Evolutionary conservation across 2,113 vertebrate genomes (phyloP), one percentile per base, ranked within the genome.

Genomic region (Shinisaurus crocodilurus): DNA sequence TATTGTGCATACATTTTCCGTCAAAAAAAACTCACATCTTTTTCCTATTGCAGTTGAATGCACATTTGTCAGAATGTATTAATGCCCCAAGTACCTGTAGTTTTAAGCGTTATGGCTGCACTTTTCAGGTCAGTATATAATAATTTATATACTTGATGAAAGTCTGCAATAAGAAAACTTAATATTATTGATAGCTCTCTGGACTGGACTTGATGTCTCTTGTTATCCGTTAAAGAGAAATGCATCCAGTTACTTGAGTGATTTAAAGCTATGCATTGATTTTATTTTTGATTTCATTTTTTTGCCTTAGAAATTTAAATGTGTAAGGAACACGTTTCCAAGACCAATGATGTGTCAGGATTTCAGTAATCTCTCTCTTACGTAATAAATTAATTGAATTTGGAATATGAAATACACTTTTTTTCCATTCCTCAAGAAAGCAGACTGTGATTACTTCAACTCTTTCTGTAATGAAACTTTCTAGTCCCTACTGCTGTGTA

Each of bases 51-150:
- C 97, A 98, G 98, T 97, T 98, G 97, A 98, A 97, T 98, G 97
- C 97, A 96, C 98, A 98, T 97, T 97, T 98, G 97, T 98, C 97
- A 85, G 98, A 99, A 96, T 99, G 99, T 98, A 98, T 99, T 96
- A 99, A 99, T 98, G 99, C 99, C 96, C 98, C 99, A 97, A 98
- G 98, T 96, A 98, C 97, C 97, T 99, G 99, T 95, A 98, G 98
- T 95, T 99, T 99, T 97, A 98, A 98, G 94, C 98, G 98, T 96
- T 98, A 98, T 93, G 99, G 99, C 97, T 99, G 99, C 97, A 97
- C 96, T 96, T 99, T 98, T 97, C 98, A 99, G 98, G 99, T 99
- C 96, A 98, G 97, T 98, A 98, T 98, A 96, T 95, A 63, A 96
- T 95, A 92, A 96, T 96, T 88, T 97, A 93, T 97, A 93, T 94